These are phyloP conservation scores for Colletes gigas DNA, from an alignment of 1,140 invertebrate genomes.

Conservation along the genomic window DNA sequence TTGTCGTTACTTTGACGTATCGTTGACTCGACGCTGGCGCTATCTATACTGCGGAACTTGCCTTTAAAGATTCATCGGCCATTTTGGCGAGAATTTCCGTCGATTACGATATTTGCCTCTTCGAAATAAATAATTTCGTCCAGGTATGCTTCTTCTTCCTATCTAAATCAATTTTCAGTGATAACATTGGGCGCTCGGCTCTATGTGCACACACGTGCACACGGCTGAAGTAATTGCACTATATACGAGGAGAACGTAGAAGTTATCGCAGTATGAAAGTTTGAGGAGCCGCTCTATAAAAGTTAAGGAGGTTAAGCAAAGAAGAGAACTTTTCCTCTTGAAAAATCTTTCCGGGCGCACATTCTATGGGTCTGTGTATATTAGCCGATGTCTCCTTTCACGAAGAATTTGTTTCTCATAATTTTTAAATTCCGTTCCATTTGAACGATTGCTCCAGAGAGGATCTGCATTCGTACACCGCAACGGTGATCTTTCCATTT, in stretches of 20 bases:
- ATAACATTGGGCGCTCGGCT: background rate
- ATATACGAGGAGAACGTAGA: conserved; percentile 25
- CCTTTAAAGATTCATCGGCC: too few relatives aligned
- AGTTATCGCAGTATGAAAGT: conserved; percentile 47
- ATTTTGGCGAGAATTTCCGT: background rate
- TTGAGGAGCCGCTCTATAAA: conserved; percentile 44
- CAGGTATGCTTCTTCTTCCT: conserved; percentile 8
- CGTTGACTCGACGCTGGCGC: too few relatives aligned
- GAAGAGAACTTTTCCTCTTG: conserved; percentile 41
- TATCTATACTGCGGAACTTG: too few relatives aligned
- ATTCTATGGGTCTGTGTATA: conserved; percentile 26
- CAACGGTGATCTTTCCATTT: too few relatives aligned
- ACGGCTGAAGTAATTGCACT: conserved; percentile 21
- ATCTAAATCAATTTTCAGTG: conserved; percentile 34
- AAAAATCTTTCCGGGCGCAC: conserved; percentile 20
- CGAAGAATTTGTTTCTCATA: conserved; percentile 37
- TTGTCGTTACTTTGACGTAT: too few relatives aligned
- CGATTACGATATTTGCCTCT: background rate
- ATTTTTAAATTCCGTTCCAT: conserved; percentile 25
- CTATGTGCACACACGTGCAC: background rate
- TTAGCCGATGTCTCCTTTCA: conserved; percentile 19
- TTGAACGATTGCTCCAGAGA: conserved; percentile 18
- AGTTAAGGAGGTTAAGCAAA: conserved; percentile 52
- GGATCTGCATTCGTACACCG: background rate
- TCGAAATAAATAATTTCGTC: background rate